A percentile compares a stretch with the other conserved stretches of the same genome.
These are phyloP conservation scores for Anticlea derivata DNA, from an alignment of 2,888 invertebrate genomes.

Conservation along the genomic window DNA sequence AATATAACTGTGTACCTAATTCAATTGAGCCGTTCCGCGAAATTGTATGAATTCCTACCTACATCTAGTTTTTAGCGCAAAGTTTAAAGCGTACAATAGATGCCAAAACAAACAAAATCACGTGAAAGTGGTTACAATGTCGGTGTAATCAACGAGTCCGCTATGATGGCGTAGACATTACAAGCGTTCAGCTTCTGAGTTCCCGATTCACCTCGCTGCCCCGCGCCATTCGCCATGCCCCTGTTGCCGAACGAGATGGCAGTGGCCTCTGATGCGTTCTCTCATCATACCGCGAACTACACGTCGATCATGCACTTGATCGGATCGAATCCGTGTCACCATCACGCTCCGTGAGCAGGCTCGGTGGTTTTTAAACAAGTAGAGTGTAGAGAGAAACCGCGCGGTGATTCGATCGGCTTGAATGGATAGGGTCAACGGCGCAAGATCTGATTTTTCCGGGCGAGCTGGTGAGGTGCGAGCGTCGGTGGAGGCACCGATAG, in stretches of 20 bases:
- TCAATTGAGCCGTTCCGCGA: not conserved
- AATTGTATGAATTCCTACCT: not conserved
- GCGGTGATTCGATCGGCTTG: conserved; percentile 73
- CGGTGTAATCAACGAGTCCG: conserved; percentile 56
- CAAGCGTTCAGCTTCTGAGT: conserved; percentile 64
- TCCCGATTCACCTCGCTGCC: conserved; percentile 69
- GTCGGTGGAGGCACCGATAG: conserved; percentile 58
- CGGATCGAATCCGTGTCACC: conserved; percentile 36
- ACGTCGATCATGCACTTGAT: conserved; percentile 19
- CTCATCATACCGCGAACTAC: conserved; percentile 35
- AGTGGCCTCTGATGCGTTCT: conserved; percentile 43
- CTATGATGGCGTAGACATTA: conserved; percentile 62
- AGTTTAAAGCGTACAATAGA: conserved; percentile 4
- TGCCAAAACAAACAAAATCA: conserved; percentile 62
- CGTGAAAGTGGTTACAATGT: conserved; percentile 73
- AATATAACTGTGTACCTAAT: not conserved
- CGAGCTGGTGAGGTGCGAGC: conserved; percentile 46
- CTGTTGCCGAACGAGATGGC: conserved; percentile 55
- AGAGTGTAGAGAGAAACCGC: conserved; percentile 76
- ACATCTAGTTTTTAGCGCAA: conserved; percentile 1
- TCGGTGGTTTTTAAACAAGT: conserved; percentile 57
- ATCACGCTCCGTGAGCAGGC: conserved; percentile 47
- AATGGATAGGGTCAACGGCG: conserved; percentile 77
- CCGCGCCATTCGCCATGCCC: conserved; percentile 58
- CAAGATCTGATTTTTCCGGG: conserved; percentile 76